A percentile compares a stretch with the other conserved stretches of the same genome.
Evolutionary conservation across 2,888 invertebrate genomes (phyloP).

Genomic region (Ormia ochracea): DNA sequence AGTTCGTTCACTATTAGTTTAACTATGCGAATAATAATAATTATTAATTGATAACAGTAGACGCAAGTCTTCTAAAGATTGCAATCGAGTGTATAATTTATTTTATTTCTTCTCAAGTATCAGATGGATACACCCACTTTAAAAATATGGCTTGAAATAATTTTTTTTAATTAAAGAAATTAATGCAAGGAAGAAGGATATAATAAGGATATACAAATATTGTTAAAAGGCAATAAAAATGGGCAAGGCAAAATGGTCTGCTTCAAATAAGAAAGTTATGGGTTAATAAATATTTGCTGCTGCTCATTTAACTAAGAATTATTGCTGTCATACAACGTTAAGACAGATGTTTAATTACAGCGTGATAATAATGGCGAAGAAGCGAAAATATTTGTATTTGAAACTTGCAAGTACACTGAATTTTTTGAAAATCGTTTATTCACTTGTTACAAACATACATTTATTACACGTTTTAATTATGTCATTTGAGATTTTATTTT

Average conservation of each 20-base stretch:
- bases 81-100: background rate
- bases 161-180: background rate
- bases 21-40: background rate
- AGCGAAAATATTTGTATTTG: background rate
- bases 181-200: background rate
- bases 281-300: background rate
- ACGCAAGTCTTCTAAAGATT: background rate
- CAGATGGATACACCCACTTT: conserved; percentile 23
- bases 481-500: too few species aligned
- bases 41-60: background rate
- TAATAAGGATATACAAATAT: background rate
- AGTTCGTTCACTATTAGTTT: too few species aligned
- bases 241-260: background rate
- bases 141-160: background rate
- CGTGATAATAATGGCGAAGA: background rate
- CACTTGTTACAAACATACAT: background rate
- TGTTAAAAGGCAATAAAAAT: background rate
- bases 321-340: background rate
- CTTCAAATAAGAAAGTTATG: background rate
- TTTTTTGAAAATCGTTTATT: background rate
- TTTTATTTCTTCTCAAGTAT: background rate
- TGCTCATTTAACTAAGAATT: conserved; percentile 10
- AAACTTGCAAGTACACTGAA: background rate
- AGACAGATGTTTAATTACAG: background rate
- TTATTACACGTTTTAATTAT: background rate